Conservation (phyloP, 2,113 vertebrate species). For the Petaurus breviceps region DNA sequence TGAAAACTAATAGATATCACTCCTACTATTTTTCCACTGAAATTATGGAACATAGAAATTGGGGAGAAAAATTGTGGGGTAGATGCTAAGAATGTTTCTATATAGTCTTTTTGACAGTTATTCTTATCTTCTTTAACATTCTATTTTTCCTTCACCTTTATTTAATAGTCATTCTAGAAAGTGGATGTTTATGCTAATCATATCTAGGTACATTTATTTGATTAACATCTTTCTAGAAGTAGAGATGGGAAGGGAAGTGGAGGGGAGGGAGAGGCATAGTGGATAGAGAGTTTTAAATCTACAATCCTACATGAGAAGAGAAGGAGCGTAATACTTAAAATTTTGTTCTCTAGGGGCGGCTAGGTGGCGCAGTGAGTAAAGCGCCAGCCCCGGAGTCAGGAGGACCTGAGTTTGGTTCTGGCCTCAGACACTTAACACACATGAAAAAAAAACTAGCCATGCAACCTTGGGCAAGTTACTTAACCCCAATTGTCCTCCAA, state of each 20-base stretch:
- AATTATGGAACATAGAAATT: conserved; percentile 13
- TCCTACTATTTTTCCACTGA: conserved; percentile 6
- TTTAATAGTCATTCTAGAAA: conserved; percentile 27
- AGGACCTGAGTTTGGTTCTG: no score
- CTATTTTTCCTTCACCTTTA: not conserved
- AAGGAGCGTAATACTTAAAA: not conserved
- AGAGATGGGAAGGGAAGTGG: not conserved
- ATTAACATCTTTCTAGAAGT: conserved; percentile 21
- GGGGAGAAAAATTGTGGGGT: not conserved
- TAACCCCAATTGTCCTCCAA: no score
- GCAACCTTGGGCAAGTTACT: no score
- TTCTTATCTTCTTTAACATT: conserved; percentile 14
- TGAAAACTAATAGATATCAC: not conserved
- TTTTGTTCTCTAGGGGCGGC: not conserved
- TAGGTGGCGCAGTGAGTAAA: no score
- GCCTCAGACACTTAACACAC: no score
- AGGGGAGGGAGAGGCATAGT: not conserved
- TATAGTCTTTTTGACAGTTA: not conserved
- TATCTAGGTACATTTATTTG: not conserved
- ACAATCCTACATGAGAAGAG: not conserved
- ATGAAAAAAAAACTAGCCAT: no score
- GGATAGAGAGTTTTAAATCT: not conserved
- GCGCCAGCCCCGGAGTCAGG: no score
- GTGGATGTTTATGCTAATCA: not conserved
- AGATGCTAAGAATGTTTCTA: not conserved